Conservation (phyloP, 1,140 invertebrate species). For the Araneus ventricosus region DNA sequence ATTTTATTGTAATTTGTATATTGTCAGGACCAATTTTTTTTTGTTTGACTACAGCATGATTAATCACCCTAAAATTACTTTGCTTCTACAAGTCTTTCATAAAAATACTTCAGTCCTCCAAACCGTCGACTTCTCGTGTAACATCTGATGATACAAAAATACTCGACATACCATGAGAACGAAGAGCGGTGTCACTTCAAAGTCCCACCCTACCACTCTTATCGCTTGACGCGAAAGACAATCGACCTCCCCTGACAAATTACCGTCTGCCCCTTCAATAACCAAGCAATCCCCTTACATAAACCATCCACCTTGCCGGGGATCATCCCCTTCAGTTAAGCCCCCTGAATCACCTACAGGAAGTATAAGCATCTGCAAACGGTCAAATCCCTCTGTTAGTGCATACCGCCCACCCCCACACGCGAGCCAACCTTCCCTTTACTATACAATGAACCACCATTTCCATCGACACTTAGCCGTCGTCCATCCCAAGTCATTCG, state of each 20-base stretch:
- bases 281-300: constrained; percentile 20
- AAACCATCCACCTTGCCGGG: constrained; percentile 16
- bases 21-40: too few relatives aligned
- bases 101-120: background rate
- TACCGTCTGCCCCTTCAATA: constrained; percentile 36
- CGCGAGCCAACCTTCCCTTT: background rate
- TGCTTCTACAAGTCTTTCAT: background rate
- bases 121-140: background rate
- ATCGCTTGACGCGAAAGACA: constrained; percentile 26
- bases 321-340: constrained; percentile 10
- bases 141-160: background rate
- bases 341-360: background rate
- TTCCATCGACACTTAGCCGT: background rate
- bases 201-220: constrained; percentile 2
- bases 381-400: constrained; percentile 21
- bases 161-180: background rate
- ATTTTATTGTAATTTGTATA: too few relatives aligned
- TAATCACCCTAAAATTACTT: background rate
- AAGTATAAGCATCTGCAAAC: background rate
- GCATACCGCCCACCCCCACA: background rate
- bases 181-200: constrained; percentile 23
- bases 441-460: background rate
- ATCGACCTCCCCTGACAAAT: constrained; percentile 38
- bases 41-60: too few relatives aligned
- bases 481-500: constrained; percentile 2